Conservation (phyloP, 2,888 invertebrate genomes). For the Lasioglossum figueresi region DNA sequence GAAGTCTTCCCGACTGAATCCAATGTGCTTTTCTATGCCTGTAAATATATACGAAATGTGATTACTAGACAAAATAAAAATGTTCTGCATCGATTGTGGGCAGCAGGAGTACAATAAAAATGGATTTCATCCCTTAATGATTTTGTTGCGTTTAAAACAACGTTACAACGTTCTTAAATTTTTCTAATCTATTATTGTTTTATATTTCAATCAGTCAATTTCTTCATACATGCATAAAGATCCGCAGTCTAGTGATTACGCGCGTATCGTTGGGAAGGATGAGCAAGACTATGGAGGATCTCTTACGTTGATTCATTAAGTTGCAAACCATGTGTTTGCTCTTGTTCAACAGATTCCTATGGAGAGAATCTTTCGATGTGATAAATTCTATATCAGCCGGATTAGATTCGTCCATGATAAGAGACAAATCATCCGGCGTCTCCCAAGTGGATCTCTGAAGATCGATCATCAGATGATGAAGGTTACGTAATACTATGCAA, state of each 20-base stretch:
- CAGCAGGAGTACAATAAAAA: too few relatives aligned
- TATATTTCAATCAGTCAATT: too few relatives aligned
- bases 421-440: slow-evolving; percentile 53
- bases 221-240: too few relatives aligned
- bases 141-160: too few relatives aligned
- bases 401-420: slow-evolving; percentile 69
- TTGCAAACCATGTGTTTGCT: slow-evolving; percentile 77
- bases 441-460: slow-evolving; percentile 78
- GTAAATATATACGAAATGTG: slow-evolving; percentile 24
- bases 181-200: too few relatives aligned
- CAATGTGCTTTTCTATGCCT: slow-evolving; percentile 79
- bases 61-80: neutral
- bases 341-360: slow-evolving; percentile 54
- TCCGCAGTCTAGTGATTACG: neutral
- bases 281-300: neutral
- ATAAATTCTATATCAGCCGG: slow-evolving; percentile 77
- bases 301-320: slow-evolving; percentile 77
- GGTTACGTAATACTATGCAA: slow-evolving; percentile 79
- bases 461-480: slow-evolving; percentile 79
- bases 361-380: slow-evolving; percentile 40
- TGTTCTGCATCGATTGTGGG: too few relatives aligned
- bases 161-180: too few relatives aligned
- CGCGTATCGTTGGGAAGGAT: neutral
- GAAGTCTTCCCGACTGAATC: slow-evolving; percentile 78
- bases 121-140: too few relatives aligned